A percentile compares a stretch with the other conserved stretches of the same genome.
These are phyloP conservation scores for Strongylocentrotus purpuratus DNA, from an alignment of 35 echinoderm and acorn worm species.

Conservation along the genomic window DNA sequence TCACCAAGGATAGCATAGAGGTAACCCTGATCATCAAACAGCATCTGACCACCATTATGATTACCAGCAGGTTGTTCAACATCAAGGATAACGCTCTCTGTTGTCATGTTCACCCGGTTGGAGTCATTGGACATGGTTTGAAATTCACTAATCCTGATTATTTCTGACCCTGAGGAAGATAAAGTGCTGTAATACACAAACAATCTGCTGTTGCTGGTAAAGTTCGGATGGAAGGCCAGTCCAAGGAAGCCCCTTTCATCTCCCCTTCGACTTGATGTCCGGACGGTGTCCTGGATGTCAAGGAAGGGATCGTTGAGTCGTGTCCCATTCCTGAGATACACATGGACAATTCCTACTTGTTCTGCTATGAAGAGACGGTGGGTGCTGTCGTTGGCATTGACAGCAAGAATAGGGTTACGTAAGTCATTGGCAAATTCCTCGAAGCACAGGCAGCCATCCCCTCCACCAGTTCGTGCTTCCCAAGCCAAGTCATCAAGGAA, in stretches of 20 bases:
- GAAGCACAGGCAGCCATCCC: slow-evolving; percentile 80
- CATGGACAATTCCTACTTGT: slow-evolving; percentile 77
- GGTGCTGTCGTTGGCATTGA: slow-evolving; percentile 88
- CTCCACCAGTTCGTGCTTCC: slow-evolving; percentile 57
- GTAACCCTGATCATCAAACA: slow-evolving; percentile 86
- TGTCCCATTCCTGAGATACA: slow-evolving; percentile 78
- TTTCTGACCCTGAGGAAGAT: neutral
- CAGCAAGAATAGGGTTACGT: slow-evolving; percentile 77
- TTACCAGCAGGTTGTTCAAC: slow-evolving; percentile 79
- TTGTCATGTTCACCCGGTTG: slow-evolving; percentile 67
- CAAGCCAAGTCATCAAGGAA: slow-evolving; percentile 56
- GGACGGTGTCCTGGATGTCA: slow-evolving; percentile 69
- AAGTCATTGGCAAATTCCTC: slow-evolving; percentile 96
- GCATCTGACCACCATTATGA: slow-evolving; percentile 91
- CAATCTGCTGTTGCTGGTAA: slow-evolving; percentile 72
- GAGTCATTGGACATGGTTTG: slow-evolving; percentile 58
- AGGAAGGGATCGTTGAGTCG: slow-evolving; percentile 84
- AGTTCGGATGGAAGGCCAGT: slow-evolving; percentile 89
- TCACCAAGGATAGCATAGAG: slow-evolving; percentile 85
- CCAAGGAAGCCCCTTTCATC: slow-evolving; percentile 92
- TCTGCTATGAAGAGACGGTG: slow-evolving; percentile 88
- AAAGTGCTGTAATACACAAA: slow-evolving; percentile 80
- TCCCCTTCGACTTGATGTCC: slow-evolving; percentile 60
- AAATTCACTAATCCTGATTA: slow-evolving; percentile 76
- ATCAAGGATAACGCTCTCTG: slow-evolving; percentile 77